Base-by-base conservation (phyloP, 2,113 vertebrate genomes). In the Bos taurus region DNA sequence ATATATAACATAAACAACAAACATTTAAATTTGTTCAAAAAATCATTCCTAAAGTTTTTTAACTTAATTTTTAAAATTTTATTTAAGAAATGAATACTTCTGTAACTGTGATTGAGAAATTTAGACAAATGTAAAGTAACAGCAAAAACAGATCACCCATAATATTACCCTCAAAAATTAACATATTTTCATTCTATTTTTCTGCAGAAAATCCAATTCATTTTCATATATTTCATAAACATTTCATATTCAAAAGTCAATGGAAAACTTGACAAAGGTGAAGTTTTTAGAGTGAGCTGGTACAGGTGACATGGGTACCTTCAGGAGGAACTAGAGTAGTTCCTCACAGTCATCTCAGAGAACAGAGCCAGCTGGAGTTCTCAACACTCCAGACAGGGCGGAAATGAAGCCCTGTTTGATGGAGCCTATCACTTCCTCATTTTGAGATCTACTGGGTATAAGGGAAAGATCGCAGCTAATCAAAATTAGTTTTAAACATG, bases 301-400 rank as follows among this genome's bases (percentile, higher is more conserved):
- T 43, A n/a, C 2, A 3, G 6, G 21, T 7, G 8, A 7, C 5
- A 15, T 13, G 33, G 36, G 17, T 25, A 8, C 5, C 28, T 30
- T 92, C 25, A 21, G 28, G 19, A 25, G 40, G 12, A 7, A 14
- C 15, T 59, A 13, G 33, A 13, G 0, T 28, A n/a, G 13, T 10
- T 57, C 36, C 36, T 81, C 30, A 86, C 36, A 57, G 48, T 13
- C 26, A 11, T 43, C 4, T 36, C 30, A 43, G 17, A 16, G 25
- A 26, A 19, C 14, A 36, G 23, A 54, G 48, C 4, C 23, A 36
- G 33, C 21, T 26, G 2, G 8, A 90, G 21, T 52, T 17, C 13
- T 74, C 43, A 78, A n/a, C 6, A 1, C 59, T 40, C 8, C 2
- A 5, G 8, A 11, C 3, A 10, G 4, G 5, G 6, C 2, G 12